Evolutionary conservation across 2,888 invertebrate species (phyloP).

Genomic region (Magallana nippona): DNA sequence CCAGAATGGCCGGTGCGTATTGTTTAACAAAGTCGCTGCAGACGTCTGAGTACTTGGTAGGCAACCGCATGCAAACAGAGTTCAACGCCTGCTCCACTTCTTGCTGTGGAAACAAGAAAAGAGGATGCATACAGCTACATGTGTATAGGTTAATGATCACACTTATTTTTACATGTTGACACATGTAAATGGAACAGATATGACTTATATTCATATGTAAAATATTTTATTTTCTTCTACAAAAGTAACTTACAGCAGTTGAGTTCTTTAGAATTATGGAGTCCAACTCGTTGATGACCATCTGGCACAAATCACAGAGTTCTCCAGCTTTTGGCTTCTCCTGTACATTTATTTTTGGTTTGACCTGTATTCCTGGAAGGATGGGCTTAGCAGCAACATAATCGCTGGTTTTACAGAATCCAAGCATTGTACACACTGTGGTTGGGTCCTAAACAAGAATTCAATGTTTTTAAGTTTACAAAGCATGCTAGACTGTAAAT

Average conservation of each 20-base stretch:
- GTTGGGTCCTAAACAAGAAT: conserved; percentile 54
- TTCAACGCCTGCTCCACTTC: conserved; percentile 49
- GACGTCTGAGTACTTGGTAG: conserved; percentile 37
- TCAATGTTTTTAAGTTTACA: background rate
- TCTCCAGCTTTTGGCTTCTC: conserved; percentile 26
- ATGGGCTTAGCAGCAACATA: background rate
- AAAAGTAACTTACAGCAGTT: conserved; percentile 54
- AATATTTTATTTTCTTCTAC: conserved; percentile 16
- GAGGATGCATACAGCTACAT: background rate
- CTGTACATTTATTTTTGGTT: background rate
- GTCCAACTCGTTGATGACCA: conserved; percentile 52
- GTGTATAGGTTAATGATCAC: too few species aligned
- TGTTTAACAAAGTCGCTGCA: conserved; percentile 56
- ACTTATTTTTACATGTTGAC: too few species aligned
- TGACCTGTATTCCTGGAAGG: background rate
- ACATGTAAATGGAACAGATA: background rate
- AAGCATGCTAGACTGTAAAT: too few species aligned
- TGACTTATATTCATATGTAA: background rate
- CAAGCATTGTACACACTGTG: conserved; percentile 55
- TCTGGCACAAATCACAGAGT: conserved; percentile 52
- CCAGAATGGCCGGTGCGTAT: conserved; percentile 68
- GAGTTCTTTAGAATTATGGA: conserved; percentile 49
- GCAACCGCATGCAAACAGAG: conserved; percentile 52
- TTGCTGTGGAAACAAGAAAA: conserved; percentile 41
- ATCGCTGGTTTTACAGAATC: conserved; percentile 49